Conservation (phyloP, 2,888 invertebrate species). For the Mythimna ferrago region DNA sequence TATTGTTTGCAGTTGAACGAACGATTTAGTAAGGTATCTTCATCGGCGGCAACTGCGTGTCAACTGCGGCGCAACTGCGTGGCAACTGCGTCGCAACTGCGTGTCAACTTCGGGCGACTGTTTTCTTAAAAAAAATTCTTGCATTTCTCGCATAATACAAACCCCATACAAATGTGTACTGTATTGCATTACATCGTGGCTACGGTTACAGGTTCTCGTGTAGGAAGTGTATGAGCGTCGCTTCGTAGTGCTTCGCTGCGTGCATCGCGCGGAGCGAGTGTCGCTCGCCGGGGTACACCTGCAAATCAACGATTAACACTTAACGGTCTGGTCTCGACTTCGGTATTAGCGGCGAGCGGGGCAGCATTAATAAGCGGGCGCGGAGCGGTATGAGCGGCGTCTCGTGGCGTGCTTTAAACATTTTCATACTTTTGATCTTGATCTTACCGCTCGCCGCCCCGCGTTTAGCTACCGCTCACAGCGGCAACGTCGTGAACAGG, state of each 20-base stretch:
- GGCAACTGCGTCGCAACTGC: conserved; percentile 21
- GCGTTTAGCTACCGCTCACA: too few species aligned
- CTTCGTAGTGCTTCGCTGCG: conserved; percentile 99
- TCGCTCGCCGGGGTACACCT: conserved; percentile 99
- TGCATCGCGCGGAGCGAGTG: conserved; percentile 98
- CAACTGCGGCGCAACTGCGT: conserved; percentile 30
- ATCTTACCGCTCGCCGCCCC: too few species aligned
- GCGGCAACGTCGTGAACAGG: too few species aligned
- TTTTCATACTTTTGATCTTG: too few species aligned
- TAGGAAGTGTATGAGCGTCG: conserved; percentile 97
- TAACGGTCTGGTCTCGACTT: too few species aligned
- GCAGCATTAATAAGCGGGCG: too few species aligned
- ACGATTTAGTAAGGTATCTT: neutral
- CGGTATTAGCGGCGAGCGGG: too few species aligned
- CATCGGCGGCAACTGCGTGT: conserved; percentile 16
- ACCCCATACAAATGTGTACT: conserved; percentile 30
- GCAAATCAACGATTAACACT: neutral
- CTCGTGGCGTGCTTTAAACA: too few species aligned
- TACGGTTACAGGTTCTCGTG: conserved; percentile 89
- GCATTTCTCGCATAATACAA: conserved; percentile 13
- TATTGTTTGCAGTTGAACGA: neutral
- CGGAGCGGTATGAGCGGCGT: too few species aligned
- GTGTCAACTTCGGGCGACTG: conserved; percentile 18
- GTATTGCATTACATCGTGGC: conserved; percentile 4
- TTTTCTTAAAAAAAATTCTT: neutral